Evolutionary conservation across 92 coral and sea anemone genomes (phyloP).

Genomic region (Isaurus tuberculatus): DNA sequence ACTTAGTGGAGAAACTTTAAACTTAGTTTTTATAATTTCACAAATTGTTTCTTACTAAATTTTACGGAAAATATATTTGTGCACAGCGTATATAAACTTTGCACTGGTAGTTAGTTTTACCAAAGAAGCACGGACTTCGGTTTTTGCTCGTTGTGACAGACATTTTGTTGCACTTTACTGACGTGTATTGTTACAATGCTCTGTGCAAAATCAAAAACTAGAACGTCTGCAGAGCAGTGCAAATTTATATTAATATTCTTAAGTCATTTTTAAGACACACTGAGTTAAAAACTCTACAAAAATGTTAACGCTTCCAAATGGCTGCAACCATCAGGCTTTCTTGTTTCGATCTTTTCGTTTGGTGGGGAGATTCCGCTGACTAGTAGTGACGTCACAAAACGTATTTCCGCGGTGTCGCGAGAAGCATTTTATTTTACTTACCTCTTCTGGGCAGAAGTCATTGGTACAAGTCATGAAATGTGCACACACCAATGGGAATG

Average conservation of each 20-base stretch:
- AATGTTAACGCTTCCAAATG: no score
- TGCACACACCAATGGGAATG: slow-evolving; percentile 88
- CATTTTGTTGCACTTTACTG: slow-evolving; percentile 9
- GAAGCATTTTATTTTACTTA: slow-evolving; percentile 32
- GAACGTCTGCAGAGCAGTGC: not conserved
- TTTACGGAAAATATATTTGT: not conserved
- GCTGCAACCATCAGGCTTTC: no score
- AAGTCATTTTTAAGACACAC: no score
- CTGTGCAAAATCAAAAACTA: not conserved
- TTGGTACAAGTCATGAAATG: slow-evolving; percentile 96
- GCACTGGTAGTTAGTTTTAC: slow-evolving; percentile 17
- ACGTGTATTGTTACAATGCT: not conserved
- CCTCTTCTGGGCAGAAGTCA: slow-evolving; percentile 99
- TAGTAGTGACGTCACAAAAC: no score
- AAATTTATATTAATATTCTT: no score
- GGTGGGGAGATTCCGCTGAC: no score
- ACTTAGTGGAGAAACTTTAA: not conserved
- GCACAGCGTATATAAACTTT: slow-evolving; percentile 24
- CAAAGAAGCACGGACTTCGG: slow-evolving; percentile 2
- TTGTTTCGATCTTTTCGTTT: no score
- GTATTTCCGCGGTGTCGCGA: no score
- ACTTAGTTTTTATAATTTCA: no score
- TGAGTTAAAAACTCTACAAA: no score
- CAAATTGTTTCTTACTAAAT: not conserved
- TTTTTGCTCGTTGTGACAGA: not conserved